phyloP scores from a whole-genome alignment of 2,888 invertebrate genomes.

The Teinopalpus imperialis region DNA sequence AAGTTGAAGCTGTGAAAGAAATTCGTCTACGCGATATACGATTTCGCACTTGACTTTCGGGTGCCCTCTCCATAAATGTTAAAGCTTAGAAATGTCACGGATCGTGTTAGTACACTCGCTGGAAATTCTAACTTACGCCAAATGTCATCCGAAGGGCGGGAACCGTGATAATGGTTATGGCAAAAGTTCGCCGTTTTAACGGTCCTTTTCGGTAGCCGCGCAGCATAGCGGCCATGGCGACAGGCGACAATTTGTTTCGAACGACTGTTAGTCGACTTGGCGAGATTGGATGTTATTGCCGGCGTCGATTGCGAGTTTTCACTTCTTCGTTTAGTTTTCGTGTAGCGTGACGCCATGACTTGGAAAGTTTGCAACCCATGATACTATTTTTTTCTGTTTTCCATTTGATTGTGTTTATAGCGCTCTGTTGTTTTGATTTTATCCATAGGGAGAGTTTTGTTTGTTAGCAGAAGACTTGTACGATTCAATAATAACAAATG shows the following conservation, averaged over 20 bases:
- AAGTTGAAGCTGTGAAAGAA: too few species aligned
- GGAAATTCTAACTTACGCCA: conserved; percentile 40
- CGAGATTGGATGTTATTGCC: conserved; percentile 48
- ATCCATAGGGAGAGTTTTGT: too few species aligned
- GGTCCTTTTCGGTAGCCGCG: conserved; percentile 47
- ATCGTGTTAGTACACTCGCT: conserved; percentile 24
- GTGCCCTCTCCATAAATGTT: conserved; percentile 7
- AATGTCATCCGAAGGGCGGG: conserved; percentile 52
- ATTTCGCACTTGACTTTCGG: not conserved
- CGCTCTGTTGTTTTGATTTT: too few species aligned
- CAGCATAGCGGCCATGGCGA: conserved; percentile 34
- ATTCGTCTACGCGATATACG: too few species aligned
- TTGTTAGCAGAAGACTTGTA: too few species aligned
- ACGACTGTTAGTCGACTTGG: conserved; percentile 44
- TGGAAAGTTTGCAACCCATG: not conserved
- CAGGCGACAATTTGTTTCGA: conserved; percentile 55
- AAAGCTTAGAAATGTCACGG: conserved; percentile 13
- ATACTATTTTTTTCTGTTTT: too few species aligned
- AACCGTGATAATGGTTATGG: conserved; percentile 76
- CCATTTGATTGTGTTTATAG: too few species aligned
- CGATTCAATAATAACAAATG: too few species aligned
- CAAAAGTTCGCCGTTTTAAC: conserved; percentile 64
- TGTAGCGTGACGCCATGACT: conserved; percentile 4
- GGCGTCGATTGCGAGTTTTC: conserved; percentile 41
- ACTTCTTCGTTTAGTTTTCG: conserved; percentile 36